Base-by-base conservation (phyloP, 2,113 vertebrate species). In the Ibidorhyncha struthersii region DNA sequence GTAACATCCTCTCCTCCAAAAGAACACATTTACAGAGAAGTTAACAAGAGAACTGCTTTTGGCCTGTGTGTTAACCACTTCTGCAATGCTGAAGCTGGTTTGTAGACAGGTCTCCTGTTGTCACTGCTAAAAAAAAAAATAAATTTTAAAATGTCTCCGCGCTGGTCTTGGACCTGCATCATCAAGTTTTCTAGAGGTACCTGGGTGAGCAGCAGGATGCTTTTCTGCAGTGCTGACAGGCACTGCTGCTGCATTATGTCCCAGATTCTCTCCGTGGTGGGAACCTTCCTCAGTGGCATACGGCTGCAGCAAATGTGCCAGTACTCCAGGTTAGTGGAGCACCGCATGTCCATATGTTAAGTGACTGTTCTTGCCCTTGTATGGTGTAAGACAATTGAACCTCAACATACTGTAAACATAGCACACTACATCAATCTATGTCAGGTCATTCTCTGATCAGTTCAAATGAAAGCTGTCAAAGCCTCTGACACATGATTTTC, bases 381-480 rank as follows among this genome's bases (percentile, higher is more conserved):
- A 26, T 50, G 14, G n/a, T 66, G 14, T 66, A 70, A 49, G 13
- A 25, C 13, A 72, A 29, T 2, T 82, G 69, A 87, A 93, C n/a
- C 38, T 87, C 41, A 89, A 27, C 47, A 34, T 71, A 32, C 34
- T 66, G 41, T 59, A 89, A 45, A n/a, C 22, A 47, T 40, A 76
- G 84, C 73, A 61, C 29, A 55, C 5, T 36, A 25, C 27, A 78
- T 49, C 40, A 70, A 9, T 95, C 43, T 74, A 14, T 55, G 86
- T 66, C 87, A 93, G 41, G 77, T 92, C n/a, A 8, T 92, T 87
- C 73, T 89, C 63, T 90, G 61, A 66, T 69, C 59, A 80, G 67
- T 84, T 95, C 73, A 79, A 72, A 93, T 73, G 29, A 90, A 71
- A 82, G 53, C 77, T 92, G 61, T 79, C 72, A 74, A 70, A 94